Base-by-base conservation (phyloP, 2,888 invertebrate species). In the Cheilosia vulpina region DNA sequence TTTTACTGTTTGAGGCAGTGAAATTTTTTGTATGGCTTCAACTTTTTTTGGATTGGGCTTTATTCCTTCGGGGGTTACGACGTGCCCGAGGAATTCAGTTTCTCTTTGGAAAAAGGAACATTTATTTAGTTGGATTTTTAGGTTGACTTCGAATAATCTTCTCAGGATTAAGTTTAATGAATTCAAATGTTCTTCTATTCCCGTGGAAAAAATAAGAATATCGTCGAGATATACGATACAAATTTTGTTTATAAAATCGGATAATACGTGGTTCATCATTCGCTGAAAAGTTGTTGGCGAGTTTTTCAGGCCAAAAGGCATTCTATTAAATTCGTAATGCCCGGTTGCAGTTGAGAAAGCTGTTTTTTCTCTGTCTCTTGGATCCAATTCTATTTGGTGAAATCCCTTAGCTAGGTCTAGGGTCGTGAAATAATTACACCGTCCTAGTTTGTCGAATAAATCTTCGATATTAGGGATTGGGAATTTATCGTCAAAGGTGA, bases 241-340 rank as follows among this genome's bases (percentile, higher is more conserved):
- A n/a, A n/a, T n/a, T n/a, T n/a, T n/a, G 50, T 55, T 71, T 19
- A 71, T 50, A 17, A 21, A 84, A 38, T 83, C 77, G 13, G 21
- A 65, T 6, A 92, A 71, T 1, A 89, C 87, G 41, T 87, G 83
- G 73, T 90, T 88, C 87, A 90, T 90, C 11, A 89, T 53, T 5
- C 91, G 27, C 79, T 90, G 90, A 79, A 92, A 92, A 1, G 90
- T 90, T 0, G 88, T 87, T 2, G 90, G 90, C 0, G 89, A 87
- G 55, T 88, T 90, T 53, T 88, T 58, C 4, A 69, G 19, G 15
- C 47, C 58, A 71, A 71, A 55, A 50, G 58, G 38, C 89, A 34
- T 34, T 31, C 7, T 31, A 31, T 31, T 31, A 9, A 34, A 34
- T 11, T 34, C 2, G 47, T 87, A 90, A n/a, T 90, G 88, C 1